phyloP scores from a whole-genome alignment of 1,140 invertebrate genomes.

The Danaus melanippus region DNA sequence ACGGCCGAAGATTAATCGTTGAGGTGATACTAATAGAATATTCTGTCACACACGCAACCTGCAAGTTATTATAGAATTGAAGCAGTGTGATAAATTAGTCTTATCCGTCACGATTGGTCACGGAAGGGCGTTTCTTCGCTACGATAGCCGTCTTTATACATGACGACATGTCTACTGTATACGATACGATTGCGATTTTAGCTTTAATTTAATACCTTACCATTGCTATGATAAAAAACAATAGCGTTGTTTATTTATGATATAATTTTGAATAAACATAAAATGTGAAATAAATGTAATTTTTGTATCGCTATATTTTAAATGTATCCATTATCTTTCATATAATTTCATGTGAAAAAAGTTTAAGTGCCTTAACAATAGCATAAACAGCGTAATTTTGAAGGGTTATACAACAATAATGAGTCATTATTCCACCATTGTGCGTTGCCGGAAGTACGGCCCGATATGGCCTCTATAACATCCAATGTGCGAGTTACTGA shows the following conservation, averaged over 20 bases:
- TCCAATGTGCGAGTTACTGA: too few relatives aligned
- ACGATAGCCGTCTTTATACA: not conserved
- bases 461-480: constrained; percentile 16
- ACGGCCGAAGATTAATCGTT: constrained; percentile 53
- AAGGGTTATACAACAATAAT: constrained; percentile 30
- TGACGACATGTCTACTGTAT: not conserved
- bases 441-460: constrained; percentile 26
- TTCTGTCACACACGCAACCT: constrained; percentile 63
- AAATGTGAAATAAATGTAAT: too few relatives aligned
- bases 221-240: too few relatives aligned
- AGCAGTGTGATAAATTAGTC: constrained; percentile 61
- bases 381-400: constrained; percentile 20
- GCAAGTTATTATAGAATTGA: constrained; percentile 66
- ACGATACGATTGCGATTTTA: not conserved
- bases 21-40: constrained; percentile 57
- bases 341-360: too few relatives aligned
- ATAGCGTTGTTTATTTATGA: too few relatives aligned
- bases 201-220: not conserved
- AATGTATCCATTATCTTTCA: too few relatives aligned
- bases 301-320: too few relatives aligned
- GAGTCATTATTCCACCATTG: constrained; percentile 30
- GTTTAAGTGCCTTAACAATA: constrained; percentile 7
- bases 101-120: constrained; percentile 67
- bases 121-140: constrained; percentile 29
- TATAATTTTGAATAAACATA: too few relatives aligned